These are phyloP conservation scores for Colinus virginianus DNA, from an alignment of 2,113 vertebrate species.

Conservation along the genomic window DNA sequence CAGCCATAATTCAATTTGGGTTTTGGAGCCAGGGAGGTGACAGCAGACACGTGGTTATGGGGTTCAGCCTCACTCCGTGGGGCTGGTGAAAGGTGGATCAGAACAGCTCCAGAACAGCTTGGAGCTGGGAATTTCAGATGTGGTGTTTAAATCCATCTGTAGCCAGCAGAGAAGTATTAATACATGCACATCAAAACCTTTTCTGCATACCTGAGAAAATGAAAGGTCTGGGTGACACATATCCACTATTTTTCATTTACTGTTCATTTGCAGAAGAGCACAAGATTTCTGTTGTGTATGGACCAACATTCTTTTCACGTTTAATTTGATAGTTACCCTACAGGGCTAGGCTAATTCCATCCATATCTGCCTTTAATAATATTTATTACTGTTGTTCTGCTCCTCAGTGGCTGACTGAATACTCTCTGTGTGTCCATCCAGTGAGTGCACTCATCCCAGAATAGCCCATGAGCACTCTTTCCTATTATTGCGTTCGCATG, in stretches of 20 bases:
- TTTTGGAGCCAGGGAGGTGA: background rate
- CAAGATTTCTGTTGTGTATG: background rate
- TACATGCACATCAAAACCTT: background rate
- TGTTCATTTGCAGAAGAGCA: conserved; percentile 13
- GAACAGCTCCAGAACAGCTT: background rate
- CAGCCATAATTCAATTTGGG: background rate
- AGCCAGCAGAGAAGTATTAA: background rate
- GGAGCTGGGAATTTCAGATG: background rate
- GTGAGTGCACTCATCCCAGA: conserved; percentile 31
- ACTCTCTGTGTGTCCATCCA: conserved; percentile 38
- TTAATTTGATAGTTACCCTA: conserved; percentile 4
- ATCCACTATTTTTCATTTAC: conserved; percentile 10
- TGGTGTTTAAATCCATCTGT: background rate
- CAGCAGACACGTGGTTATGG: background rate
- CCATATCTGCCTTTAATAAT: conserved; percentile 29
- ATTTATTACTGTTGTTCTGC: conserved; percentile 42
- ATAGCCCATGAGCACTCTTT: conserved; percentile 33
- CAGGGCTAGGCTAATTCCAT: conserved; percentile 28
- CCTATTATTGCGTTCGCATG: conserved; percentile 25
- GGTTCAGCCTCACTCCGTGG: background rate
- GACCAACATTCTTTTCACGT: conserved; percentile 18
- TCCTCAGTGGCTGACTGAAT: conserved; percentile 44
- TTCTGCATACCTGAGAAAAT: background rate
- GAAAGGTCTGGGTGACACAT: background rate
- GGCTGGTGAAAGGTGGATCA: background rate